These are phyloP conservation scores for Enteromius trimaculatus DNA, from an alignment of 2,797 vertebrate genomes.

Conservation along the genomic window DNA sequence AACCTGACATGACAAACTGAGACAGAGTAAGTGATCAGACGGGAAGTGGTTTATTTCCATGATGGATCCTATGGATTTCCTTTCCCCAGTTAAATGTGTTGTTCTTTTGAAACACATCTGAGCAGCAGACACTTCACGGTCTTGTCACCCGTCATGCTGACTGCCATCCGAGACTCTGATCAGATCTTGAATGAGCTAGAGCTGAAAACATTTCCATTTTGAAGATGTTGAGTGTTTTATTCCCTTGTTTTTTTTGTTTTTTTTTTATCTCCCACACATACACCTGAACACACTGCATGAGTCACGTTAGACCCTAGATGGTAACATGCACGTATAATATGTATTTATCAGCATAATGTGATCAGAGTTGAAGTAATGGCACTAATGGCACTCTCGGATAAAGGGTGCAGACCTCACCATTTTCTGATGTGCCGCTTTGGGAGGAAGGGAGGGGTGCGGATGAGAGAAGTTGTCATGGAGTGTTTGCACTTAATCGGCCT, in stretches of 20 bases:
- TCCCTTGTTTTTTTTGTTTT: neutral
- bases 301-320: conserved; percentile 44
- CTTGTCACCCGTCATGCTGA: conserved; percentile 29
- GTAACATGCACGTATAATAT: conserved; percentile 16
- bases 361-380: conserved; percentile 37
- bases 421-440: conserved; percentile 36
- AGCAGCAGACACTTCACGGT: conserved; percentile 20
- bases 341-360: conserved; percentile 45
- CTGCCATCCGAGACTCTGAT: conserved; percentile 23
- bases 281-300: conserved; percentile 54
- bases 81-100: conserved; percentile 33
- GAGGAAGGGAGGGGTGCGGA: neutral
- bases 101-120: conserved; percentile 36
- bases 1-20: neutral
- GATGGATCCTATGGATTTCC: conserved; percentile 16
- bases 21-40: conserved; percentile 5
- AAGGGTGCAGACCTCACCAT: conserved; percentile 20
- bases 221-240: conserved; percentile 37
- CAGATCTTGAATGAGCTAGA: conserved; percentile 27
- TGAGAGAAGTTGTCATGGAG: conserved; percentile 20
- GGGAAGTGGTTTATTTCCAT: neutral
- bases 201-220: conserved; percentile 41
- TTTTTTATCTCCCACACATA: conserved; percentile 36
- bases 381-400: conserved; percentile 39
- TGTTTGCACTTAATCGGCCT: conserved; percentile 38